Evolutionary conservation across 2,797 vertebrate genomes (phyloP).

Genomic region (Typhlichthys eigenmanni): DNA sequence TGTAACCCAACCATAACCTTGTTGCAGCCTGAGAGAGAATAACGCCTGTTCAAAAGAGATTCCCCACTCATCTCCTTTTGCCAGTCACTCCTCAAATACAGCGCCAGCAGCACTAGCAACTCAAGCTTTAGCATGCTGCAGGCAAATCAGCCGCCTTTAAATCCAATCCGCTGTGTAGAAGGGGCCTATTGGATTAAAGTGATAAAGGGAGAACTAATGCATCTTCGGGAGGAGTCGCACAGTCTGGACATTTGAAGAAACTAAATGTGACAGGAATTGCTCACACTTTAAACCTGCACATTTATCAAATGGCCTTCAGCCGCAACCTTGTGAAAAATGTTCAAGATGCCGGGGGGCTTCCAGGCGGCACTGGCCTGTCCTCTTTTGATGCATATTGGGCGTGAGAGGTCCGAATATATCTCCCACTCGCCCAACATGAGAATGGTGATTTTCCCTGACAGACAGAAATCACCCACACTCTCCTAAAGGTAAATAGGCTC

Average conservation of each 20-base stretch:
- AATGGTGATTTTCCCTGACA: conserved; percentile 41
- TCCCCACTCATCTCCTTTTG: conserved; percentile 30
- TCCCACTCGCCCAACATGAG: conserved; percentile 16
- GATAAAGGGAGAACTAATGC: conserved; percentile 63
- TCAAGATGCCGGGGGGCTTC: conserved; percentile 24
- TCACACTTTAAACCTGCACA: conserved; percentile 54
- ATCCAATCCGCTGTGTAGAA: conserved; percentile 58
- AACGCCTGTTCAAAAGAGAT: conserved; percentile 5
- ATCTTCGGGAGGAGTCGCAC: conserved; percentile 43
- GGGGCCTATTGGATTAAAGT: conserved; percentile 62
- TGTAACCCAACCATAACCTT: too few species aligned
- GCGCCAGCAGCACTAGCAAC: conserved; percentile 35
- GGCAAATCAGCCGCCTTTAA: conserved; percentile 64
- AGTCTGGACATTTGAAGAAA: conserved; percentile 48
- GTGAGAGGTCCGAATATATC: conserved; percentile 42
- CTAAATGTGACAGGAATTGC: conserved; percentile 58
- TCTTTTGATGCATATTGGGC: conserved; percentile 37
- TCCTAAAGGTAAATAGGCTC: conserved; percentile 37
- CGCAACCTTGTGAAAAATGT: conserved; percentile 42
- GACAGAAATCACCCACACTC: conserved; percentile 42
- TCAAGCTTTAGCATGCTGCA: conserved; percentile 54
- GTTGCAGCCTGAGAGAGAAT: too few species aligned
- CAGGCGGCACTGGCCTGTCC: conserved; percentile 25
- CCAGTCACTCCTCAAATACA: conserved; percentile 24
- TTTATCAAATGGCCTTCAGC: conserved; percentile 50